These are phyloP conservation scores for Crioceris asparagi DNA, from an alignment of 2,888 invertebrate species.

Conservation along the genomic window DNA sequence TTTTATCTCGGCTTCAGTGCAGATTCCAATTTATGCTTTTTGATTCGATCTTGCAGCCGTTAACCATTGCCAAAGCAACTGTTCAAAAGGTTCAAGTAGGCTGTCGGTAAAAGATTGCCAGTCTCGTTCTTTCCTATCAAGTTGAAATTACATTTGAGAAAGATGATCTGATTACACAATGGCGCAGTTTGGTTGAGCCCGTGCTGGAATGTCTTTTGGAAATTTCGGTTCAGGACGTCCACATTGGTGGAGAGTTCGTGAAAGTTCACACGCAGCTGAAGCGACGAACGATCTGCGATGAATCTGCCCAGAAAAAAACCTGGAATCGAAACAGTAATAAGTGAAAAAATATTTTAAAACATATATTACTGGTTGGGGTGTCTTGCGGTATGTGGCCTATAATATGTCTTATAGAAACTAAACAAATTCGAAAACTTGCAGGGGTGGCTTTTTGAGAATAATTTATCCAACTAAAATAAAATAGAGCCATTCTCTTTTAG, in stretches of 20 bases:
- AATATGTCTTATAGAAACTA: no score
- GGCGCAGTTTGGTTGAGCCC: constrained; percentile 5
- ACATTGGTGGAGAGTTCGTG: constrained; percentile 25
- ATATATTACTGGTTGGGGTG: no score
- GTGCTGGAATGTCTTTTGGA: constrained; percentile 15
- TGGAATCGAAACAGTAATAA: no score
- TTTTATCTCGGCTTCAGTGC: no score
- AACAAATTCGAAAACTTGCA: no score
- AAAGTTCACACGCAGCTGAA: constrained; percentile 27
- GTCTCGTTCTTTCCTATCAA: constrained; percentile 10
- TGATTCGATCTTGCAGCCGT: no score
- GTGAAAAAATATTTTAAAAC: no score
- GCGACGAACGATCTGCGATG: constrained; percentile 33
- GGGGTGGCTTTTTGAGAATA: no score
- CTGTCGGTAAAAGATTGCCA: constrained; percentile 6
- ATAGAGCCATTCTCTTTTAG: no score
- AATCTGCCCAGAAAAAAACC: constrained; percentile 40
- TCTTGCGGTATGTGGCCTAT: no score
- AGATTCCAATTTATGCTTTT: no score
- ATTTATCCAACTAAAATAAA: no score
- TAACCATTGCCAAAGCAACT: constrained; percentile 17
- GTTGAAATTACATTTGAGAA: constrained; percentile 13
- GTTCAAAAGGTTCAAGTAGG: constrained; percentile 14
- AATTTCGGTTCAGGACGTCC: constrained; percentile 14
- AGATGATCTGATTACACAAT: constrained; percentile 5